Conservation (phyloP, 2,797 vertebrate genomes). For the Diglossa cyanea region DNA sequence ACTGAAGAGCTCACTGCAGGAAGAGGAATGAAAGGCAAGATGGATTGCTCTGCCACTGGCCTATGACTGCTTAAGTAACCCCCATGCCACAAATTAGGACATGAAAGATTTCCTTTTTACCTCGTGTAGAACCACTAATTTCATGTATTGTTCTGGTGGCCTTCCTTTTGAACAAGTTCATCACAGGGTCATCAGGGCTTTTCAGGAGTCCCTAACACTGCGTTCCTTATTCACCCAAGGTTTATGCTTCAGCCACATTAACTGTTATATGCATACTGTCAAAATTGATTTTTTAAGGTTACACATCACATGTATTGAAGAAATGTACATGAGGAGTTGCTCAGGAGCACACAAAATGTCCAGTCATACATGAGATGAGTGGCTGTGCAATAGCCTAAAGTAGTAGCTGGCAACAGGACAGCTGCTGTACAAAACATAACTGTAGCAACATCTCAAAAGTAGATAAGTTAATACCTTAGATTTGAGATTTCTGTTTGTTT, state of each 20-base stretch:
- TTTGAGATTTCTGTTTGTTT: background rate
- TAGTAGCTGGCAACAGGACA: background rate
- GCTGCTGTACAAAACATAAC: background rate
- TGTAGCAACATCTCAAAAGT: background rate
- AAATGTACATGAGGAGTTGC: background rate
- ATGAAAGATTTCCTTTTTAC: background rate
- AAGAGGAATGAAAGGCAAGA: background rate
- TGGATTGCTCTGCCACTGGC: background rate
- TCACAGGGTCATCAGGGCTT: background rate
- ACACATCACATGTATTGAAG: background rate
- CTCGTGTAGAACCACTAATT: background rate
- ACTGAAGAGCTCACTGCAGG: fast-evolving
- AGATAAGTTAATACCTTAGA: background rate
- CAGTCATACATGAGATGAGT: background rate
- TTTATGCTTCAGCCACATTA: background rate
- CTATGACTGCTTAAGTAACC: background rate
- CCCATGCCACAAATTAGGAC: background rate
- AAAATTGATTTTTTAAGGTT: background rate
- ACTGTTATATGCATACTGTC: background rate
- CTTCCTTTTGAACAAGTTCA: background rate
- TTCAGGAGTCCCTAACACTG: background rate
- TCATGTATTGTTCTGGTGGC: background rate
- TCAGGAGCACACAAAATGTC: background rate
- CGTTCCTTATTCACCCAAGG: background rate
- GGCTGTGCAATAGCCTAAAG: background rate